Conservation (phyloP, 1,140 invertebrate species). For the Anadara kagoshimensis region DNA sequence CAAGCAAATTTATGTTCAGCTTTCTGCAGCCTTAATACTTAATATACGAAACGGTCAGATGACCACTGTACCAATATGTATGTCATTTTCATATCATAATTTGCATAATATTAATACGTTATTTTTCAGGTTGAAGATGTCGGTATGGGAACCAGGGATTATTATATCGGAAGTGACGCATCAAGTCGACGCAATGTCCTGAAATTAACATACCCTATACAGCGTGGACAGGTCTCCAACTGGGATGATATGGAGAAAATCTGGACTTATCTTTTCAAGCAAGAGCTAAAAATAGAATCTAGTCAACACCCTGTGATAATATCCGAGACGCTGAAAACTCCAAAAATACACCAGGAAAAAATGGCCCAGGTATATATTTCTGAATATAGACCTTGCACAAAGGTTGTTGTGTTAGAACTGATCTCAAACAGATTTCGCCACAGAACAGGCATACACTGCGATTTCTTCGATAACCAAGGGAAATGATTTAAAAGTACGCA, state of each 20-base stretch:
- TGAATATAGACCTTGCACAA: neutral
- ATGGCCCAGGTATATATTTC: neutral
- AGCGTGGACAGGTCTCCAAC: constrained; percentile 94
- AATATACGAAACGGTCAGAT: no score
- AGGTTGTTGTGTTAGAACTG: neutral
- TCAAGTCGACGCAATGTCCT: constrained; percentile 19
- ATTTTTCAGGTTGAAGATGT: no score
- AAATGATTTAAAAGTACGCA: neutral
- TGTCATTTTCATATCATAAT: no score
- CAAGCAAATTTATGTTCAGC: no score
- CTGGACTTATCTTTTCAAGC: constrained; percentile 76
- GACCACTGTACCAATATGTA: no score
- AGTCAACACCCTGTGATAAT: constrained; percentile 6
- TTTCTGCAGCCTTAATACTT: no score
- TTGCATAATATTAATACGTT: no score
- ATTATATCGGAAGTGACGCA: constrained; percentile 13
- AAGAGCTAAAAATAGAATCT: constrained; percentile 61
- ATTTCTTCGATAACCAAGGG: neutral
- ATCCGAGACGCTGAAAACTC: constrained; percentile 13
- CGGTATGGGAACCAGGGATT: neutral
- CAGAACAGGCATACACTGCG: neutral
- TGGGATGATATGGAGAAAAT: constrained; percentile 87
- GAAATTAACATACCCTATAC: constrained; percentile 92
- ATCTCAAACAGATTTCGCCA: neutral
- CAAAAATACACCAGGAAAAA: neutral